A percentile compares a stretch with the other conserved stretches of the same genome.
These are phyloP conservation scores for Phallusia fumigata DNA, from an alignment of 23 tunicate genomes.

Conservation along the genomic window DNA sequence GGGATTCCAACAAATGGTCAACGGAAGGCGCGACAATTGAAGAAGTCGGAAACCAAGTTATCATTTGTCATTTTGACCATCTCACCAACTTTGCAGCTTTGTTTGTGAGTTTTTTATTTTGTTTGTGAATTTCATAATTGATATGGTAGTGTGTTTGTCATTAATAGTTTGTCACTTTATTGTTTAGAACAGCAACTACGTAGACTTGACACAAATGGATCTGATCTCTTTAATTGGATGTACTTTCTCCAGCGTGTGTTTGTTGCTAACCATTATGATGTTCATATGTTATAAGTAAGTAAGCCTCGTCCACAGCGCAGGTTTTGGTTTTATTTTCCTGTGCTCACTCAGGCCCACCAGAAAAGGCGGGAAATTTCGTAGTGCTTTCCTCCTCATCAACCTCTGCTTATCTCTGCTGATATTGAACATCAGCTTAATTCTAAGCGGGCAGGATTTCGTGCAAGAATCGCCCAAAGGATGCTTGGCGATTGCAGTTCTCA, in stretches of 20 bases:
- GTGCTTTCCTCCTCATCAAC: constrained; percentile 14
- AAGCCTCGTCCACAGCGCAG: too few species aligned
- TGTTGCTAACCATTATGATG: not conserved
- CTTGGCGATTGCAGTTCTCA: constrained; percentile 20
- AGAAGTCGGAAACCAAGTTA: not conserved
- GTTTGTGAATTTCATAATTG: too few species aligned
- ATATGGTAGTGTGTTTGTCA: not conserved
- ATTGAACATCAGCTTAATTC: constrained; percentile 10
- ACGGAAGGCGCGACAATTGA: not conserved
- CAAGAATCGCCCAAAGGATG: not conserved
- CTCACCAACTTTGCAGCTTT: constrained; percentile 38
- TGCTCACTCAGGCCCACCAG: not conserved
- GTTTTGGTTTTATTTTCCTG: too few species aligned
- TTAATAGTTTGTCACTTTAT: not conserved
- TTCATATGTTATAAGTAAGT: constrained; percentile 2
- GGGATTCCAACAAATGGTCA: constrained; percentile 22
- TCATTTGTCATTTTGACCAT: constrained; percentile 13
- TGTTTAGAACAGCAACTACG: not conserved
- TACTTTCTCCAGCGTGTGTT: constrained; percentile 8
- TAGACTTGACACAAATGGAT: not conserved
- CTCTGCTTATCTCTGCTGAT: constrained; percentile 7
- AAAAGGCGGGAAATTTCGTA: not conserved
- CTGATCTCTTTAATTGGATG: constrained; percentile 21
- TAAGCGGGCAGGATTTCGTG: constrained; percentile 8
- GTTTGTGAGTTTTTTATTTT: constrained; percentile 18